These are phyloP conservation scores for Luscinia luscinia DNA, from an alignment of 2,797 vertebrate species.

Conservation along the genomic window DNA sequence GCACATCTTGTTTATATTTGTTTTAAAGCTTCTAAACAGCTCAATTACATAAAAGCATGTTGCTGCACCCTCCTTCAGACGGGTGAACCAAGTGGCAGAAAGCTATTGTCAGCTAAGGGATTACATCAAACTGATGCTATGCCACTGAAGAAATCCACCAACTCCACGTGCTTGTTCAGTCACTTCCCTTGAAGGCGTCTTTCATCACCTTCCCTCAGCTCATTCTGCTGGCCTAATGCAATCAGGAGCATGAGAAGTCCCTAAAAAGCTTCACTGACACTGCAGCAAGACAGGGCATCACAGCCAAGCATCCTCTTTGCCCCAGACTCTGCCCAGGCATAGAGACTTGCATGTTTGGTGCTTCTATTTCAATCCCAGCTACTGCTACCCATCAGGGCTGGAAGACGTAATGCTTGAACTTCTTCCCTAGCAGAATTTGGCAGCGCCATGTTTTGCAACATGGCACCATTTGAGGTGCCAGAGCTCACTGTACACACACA, in stretches of 20 bases:
- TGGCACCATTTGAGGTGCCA: rapidly evolving
- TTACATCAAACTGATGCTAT: neutral
- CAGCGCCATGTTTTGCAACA: neutral
- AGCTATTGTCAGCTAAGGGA: conserved; percentile 13
- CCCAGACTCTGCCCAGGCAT: neutral
- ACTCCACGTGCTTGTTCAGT: neutral
- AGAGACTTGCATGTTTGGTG: neutral
- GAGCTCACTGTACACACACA: neutral
- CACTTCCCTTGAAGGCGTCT: neutral
- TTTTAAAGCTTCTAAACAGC: conserved; percentile 36
- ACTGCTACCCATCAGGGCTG: neutral
- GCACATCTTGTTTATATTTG: conserved; percentile 20
- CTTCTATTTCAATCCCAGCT: neutral
- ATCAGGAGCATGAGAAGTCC: neutral
- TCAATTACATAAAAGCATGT: neutral
- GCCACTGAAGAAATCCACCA: neutral
- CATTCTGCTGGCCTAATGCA: neutral
- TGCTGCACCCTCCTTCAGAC: conserved; percentile 18
- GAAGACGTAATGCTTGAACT: neutral
- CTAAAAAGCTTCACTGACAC: neutral
- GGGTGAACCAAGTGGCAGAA: conserved; percentile 6
- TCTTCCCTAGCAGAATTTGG: neutral
- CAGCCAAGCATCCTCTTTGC: neutral
- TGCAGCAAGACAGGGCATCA: neutral
- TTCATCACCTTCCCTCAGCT: neutral